Base-by-base conservation (phyloP, 2,797 vertebrate genomes). In the Forpus xanthops region DNA sequence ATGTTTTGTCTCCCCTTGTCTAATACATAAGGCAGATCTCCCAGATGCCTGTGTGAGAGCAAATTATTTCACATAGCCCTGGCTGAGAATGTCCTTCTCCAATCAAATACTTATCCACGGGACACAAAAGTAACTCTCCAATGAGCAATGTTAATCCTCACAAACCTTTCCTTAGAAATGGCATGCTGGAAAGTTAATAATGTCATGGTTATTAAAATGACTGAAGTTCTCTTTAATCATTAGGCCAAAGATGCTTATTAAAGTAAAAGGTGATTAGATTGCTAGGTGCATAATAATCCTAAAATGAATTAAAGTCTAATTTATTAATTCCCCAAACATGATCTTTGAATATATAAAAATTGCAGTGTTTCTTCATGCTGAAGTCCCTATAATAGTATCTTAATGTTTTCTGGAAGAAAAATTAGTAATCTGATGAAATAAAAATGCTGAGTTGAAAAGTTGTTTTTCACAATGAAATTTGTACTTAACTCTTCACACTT, bases 111-210 rank as follows among this genome's bases (percentile, higher is more conserved):
- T 97, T 96, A 86, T 96, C 96, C 97, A 80, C 90, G 89, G 97
- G 97, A 97, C 97, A 97, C 96, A 97, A 91, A 97, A 95, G 83
- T 96, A 94, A 96, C 96, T 96, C 96, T 97, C 97, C 73, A 84
- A 74, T 96, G 97, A 96, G 95, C 94, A 96, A 86, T 97, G 96
- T 96, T 94, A 97, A 97, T 97, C 96, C 91, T 96, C 87, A 84
- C 80, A 94, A 97, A 96, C 93, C 95, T 96, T 97, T 97, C 95
- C 86, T 95, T 96, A 94, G 95, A 97, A 97, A 97, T 96, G 95
- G 97, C 97, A 75, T 50, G 88, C 97, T 97, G 97, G 82, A 96
- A 96, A 95, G 96, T 96, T 97, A 97, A 97, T 96, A 96, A 96
- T 91, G 90, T 92, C 93, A 71, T 67, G 94, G 97, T 97, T 96